phyloP scores from a whole-genome alignment of 2,797 vertebrate species.

The Neosilurus mollespiculum region DNA sequence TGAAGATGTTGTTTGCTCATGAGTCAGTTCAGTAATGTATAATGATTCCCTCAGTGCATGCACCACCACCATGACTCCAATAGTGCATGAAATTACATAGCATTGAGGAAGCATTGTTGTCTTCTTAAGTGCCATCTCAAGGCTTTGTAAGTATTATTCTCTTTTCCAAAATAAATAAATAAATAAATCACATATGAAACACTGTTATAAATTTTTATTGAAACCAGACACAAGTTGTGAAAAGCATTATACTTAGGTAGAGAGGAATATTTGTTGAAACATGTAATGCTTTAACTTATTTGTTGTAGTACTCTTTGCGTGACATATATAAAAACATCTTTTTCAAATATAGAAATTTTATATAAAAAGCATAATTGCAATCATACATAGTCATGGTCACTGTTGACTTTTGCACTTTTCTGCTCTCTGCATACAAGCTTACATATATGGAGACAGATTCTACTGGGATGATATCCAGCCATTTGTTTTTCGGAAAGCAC shows the following conservation, averaged over 20 bases:
- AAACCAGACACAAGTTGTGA: neutral
- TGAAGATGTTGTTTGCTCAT: neutral
- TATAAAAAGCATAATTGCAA: neutral
- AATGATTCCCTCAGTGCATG: neutral
- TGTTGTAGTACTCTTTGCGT: neutral
- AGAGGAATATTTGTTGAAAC: neutral
- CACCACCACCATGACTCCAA: neutral
- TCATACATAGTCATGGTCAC: neutral
- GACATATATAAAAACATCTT: neutral
- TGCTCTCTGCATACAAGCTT: neutral
- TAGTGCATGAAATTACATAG: neutral
- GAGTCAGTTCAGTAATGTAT: neutral
- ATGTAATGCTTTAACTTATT: neutral
- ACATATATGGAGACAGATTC: neutral
- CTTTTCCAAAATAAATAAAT: no score
- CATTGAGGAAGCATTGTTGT: neutral
- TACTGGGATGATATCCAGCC: neutral
- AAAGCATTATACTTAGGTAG: neutral
- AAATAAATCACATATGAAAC: neutral
- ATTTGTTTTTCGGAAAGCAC: slow-evolving; percentile 41
- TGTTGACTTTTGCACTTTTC: no score
- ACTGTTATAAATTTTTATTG: slow-evolving; percentile 4
- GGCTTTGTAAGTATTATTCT: neutral
- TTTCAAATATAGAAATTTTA: neutral
- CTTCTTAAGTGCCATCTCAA: neutral